Evolutionary conservation across 2,797 vertebrate species (phyloP).

Genomic region (Pristis pectinata): DNA sequence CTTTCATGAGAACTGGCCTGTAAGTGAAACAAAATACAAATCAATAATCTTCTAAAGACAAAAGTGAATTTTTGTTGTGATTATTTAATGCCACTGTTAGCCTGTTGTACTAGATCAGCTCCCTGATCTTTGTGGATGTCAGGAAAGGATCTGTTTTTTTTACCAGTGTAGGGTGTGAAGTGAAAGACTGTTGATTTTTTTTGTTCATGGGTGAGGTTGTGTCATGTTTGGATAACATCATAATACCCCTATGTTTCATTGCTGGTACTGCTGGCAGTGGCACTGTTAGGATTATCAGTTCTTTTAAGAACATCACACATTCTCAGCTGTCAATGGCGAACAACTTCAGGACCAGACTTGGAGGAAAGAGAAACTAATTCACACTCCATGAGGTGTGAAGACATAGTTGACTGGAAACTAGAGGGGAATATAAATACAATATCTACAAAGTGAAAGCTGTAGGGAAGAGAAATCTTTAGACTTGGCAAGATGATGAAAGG

Average conservation of each 20-base stretch:
- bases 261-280: not conserved
- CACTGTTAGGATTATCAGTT: not conserved
- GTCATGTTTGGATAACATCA: not conserved
- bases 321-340: not conserved
- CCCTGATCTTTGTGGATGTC: slow-evolving; percentile 17
- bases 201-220: not conserved
- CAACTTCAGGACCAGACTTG: not conserved
- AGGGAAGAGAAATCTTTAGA: not conserved
- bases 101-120: not conserved
- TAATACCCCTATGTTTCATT: not conserved
- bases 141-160: not conserved
- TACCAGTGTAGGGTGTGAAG: too few species aligned
- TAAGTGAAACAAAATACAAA: not conserved
- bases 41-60: not conserved
- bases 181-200: not conserved
- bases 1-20: not conserved
- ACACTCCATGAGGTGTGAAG: not conserved
- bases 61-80: not conserved
- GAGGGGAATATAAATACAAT: not conserved
- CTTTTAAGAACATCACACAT: not conserved
- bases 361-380: not conserved
- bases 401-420: not conserved
- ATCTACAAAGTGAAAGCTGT: not conserved
- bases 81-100: not conserved
- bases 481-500: not conserved